These are phyloP conservation scores for Isoperla grammatica DNA, from an alignment of 2,888 invertebrate species.

Conservation along the genomic window DNA sequence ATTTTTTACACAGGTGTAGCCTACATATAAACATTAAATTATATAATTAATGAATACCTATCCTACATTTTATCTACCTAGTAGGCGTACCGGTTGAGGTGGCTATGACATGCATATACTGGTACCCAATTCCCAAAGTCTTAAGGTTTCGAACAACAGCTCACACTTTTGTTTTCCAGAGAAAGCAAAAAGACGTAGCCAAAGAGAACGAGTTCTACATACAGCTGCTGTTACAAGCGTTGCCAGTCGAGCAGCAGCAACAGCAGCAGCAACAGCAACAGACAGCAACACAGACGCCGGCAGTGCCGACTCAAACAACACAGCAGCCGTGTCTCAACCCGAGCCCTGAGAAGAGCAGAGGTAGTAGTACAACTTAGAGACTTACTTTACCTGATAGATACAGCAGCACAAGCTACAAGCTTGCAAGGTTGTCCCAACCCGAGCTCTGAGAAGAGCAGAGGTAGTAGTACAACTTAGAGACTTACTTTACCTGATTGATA, in stretches of 20 bases:
- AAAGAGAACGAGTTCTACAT: constrained; percentile 94
- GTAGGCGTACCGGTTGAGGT: too few relatives aligned
- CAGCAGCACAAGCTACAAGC: too few relatives aligned
- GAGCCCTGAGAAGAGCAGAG: constrained; percentile 48
- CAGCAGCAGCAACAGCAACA: constrained; percentile 36
- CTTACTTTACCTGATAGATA: too few relatives aligned
- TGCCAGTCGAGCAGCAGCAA: constrained; percentile 60
- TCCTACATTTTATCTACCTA: too few relatives aligned
- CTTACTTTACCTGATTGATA: too few relatives aligned
- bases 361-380: constrained; percentile 35
- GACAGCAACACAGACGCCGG: constrained; percentile 41
- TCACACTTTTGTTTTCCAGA: constrained; percentile 47
- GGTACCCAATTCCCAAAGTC: not conserved
- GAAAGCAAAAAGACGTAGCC: constrained; percentile 88
- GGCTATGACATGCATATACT: too few relatives aligned
- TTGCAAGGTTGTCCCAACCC: constrained; percentile 44
- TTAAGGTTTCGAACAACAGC: not conserved
- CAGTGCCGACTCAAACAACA: constrained; percentile 38
- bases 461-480: constrained; percentile 35
- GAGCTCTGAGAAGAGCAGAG: constrained; percentile 48
- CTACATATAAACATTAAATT: too few relatives aligned
- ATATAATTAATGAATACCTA: too few relatives aligned
- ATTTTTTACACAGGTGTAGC: not conserved
- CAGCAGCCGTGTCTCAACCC: constrained; percentile 43
- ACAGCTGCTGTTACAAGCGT: constrained; percentile 84